Evolutionary conservation across 2,797 vertebrate species (phyloP), one percentile per base, ranked within the genome.

Genomic region (Pantherophis vulpinus): DNA sequence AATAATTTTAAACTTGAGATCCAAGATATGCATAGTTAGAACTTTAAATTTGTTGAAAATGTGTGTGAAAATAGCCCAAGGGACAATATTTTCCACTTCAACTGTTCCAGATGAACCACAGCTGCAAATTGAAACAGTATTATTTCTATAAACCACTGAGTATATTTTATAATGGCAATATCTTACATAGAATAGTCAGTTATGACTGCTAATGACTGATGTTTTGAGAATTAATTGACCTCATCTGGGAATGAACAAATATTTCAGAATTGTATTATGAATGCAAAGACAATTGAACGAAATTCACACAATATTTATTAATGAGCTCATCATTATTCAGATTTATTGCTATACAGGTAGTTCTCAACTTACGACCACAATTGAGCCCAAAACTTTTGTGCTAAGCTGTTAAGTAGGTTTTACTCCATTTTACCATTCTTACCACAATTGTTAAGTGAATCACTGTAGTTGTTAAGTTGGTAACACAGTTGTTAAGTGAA

Each of bases 131-230:
- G 94, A 91, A 56, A 61, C 94, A 86, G 94, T 96, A 97, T 91
- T 97, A 95, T 97, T 97, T 97, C 96, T 97, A 97, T 97, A 98
- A 98, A 97, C 96, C 96, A 95, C 96, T 96, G 95, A 97, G 95
- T 97, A 93, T 97, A 96, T 97, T 97, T 98, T 97, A 97, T 98
- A 97, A 97, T 96, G 94, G 96, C 94, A 97, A 63, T 97, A 97
- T 97, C 98, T 97, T 97, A 97, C 96, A 98, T 97, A 98, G 97
- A 98, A 97, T 97, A 98, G 97, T 97, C 97, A 97, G 97, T 98
- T 97, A 97, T 95, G 97, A 94, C 94, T 97, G 95, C 97, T 98
- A 98, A 98, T 98, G 97, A 97, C 96, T 90, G 96, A 96, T 98
- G 98, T 97, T 97, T 97, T 98, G 97, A 95, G 96, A 95, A 97